Conservation (phyloP, 2,113 vertebrate species). For the Spea multiplicata region DNA sequence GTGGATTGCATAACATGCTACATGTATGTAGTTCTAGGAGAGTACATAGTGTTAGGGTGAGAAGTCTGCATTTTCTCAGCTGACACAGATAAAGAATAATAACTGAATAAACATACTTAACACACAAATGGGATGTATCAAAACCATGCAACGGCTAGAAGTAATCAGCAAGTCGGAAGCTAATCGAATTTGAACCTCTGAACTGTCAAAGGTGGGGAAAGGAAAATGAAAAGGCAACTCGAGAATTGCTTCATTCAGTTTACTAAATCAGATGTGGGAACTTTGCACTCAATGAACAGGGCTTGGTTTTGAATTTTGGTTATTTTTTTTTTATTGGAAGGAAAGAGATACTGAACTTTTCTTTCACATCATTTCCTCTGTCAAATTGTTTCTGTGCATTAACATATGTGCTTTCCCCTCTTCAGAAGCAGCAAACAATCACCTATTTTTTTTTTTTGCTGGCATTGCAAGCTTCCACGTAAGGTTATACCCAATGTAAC, state of each 20-base stretch:
- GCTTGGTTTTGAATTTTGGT: constrained; percentile 63
- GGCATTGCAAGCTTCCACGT: constrained; percentile 61
- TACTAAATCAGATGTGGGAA: constrained; percentile 55
- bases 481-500: constrained; percentile 70
- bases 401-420: constrained; percentile 47
- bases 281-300: constrained; percentile 61
- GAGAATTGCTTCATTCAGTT: constrained; percentile 47
- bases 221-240: constrained; percentile 60
- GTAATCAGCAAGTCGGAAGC: constrained; percentile 68
- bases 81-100: constrained; percentile 33
- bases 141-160: constrained; percentile 77
- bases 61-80: constrained; percentile 18
- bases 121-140: constrained; percentile 58
- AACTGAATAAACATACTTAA: constrained; percentile 24
- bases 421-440: constrained; percentile 64
- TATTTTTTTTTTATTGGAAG: constrained; percentile 56
- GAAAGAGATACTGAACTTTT: constrained; percentile 54
- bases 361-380: constrained; percentile 57
- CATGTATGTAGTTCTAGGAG: background rate
- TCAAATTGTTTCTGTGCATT: constrained; percentile 61
- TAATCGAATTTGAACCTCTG: constrained; percentile 52
- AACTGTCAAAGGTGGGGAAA: constrained; percentile 53
- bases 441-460: constrained; percentile 57
- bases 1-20: background rate
- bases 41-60: constrained; percentile 5